phyloP scores from a whole-genome alignment of 2,797 vertebrate genomes.

The Enteromius mattozi region DNA sequence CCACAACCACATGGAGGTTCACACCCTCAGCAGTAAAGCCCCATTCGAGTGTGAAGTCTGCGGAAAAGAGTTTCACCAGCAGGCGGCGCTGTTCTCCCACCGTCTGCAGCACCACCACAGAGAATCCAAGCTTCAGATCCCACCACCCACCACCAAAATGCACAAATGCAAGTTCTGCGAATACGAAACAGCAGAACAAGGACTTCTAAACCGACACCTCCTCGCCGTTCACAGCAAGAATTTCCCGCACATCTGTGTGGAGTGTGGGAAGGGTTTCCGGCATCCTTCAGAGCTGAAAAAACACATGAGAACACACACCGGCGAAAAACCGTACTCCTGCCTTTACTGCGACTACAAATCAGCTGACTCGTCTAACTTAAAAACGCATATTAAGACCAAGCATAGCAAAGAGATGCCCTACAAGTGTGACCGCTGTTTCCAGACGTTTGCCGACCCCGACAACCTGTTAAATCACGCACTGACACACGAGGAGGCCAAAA shows the following conservation, averaged over 20 bases:
- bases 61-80: slow-evolving; percentile 84
- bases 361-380: slow-evolving; percentile 89
- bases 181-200: slow-evolving; percentile 89
- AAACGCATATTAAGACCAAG: slow-evolving; percentile 89
- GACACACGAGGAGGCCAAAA: slow-evolving; percentile 87
- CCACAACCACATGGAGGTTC: slow-evolving; percentile 90
- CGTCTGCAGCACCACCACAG: slow-evolving; percentile 86
- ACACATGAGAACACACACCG: slow-evolving; percentile 91
- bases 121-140: slow-evolving; percentile 62
- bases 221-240: slow-evolving; percentile 89
- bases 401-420: slow-evolving; percentile 85
- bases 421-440: slow-evolving; percentile 88
- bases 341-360: slow-evolving; percentile 88
- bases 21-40: slow-evolving; percentile 84
- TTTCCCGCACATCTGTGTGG: slow-evolving; percentile 89
- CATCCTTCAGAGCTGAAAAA: slow-evolving; percentile 91
- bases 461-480: slow-evolving; percentile 84
- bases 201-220: slow-evolving; percentile 87
- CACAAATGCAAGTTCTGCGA: slow-evolving; percentile 91
- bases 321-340: slow-evolving; percentile 90
- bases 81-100: slow-evolving; percentile 85
- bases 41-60: slow-evolving; percentile 84
- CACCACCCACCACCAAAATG: slow-evolving; percentile 79
- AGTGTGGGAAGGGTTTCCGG: slow-evolving; percentile 89
- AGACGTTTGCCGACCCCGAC: slow-evolving; percentile 86